Percentiles rank a stretch among this genome's conserved stretches.
Evolutionary conservation across 2,888 invertebrate genomes (phyloP).

Genomic region (Corbicula japonica): DNA sequence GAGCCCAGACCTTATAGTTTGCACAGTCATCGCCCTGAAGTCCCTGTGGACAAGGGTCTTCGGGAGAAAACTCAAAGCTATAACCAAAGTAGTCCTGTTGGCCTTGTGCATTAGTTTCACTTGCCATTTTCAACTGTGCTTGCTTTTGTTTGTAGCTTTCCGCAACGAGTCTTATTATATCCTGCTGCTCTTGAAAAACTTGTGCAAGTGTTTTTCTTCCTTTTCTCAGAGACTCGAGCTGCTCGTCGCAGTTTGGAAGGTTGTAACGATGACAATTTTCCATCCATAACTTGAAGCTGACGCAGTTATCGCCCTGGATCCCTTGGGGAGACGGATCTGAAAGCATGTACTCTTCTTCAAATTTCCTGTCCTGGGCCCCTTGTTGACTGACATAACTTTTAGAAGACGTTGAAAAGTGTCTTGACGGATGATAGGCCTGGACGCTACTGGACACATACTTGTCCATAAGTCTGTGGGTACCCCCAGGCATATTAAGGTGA

Average conservation of each 20-base stretch:
- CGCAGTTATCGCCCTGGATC: constrained; percentile 83
- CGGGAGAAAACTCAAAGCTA: constrained; percentile 42
- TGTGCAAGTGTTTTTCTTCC: constrained; percentile 80
- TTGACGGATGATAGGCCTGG: constrained; percentile 45
- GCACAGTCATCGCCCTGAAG: constrained; percentile 83
- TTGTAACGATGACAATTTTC: constrained; percentile 82
- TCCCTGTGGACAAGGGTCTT: constrained; percentile 82
- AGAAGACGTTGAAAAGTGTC: constrained; percentile 44
- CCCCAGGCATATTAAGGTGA: constrained; percentile 51
- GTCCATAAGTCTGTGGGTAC: constrained; percentile 40
- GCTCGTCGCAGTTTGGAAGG: constrained; percentile 78
- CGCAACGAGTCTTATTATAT: constrained; percentile 77
- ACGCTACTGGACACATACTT: constrained; percentile 50
- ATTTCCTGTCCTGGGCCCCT: constrained; percentile 39
- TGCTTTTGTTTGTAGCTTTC: constrained; percentile 53
- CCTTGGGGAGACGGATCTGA: constrained; percentile 79
- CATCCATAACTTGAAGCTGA: constrained; percentile 80
- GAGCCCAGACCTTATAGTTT: constrained; percentile 80
- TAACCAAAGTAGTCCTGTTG: constrained; percentile 55
- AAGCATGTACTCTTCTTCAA: constrained; percentile 13
- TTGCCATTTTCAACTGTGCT: background rate
- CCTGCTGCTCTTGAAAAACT: constrained; percentile 82
- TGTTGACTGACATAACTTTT: constrained; percentile 23
- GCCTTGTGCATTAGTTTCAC: constrained; percentile 52
- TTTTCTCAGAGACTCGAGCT: constrained; percentile 73